Conservation (phyloP, 1,140 invertebrate species). For the Paralvinella palmiformis region DNA sequence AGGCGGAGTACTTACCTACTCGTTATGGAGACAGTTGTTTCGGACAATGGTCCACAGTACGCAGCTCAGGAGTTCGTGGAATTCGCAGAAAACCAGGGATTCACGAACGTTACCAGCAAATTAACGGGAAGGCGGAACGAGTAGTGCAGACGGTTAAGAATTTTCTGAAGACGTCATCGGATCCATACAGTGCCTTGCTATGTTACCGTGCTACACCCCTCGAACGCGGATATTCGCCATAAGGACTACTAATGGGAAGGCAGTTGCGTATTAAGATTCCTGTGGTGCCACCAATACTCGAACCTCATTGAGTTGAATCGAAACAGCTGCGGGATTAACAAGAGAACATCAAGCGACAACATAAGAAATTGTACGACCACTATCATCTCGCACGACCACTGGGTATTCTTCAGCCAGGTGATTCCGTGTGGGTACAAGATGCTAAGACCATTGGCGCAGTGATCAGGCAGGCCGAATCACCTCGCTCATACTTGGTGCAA, state of each 20-base stretch:
- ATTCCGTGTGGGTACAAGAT: neutral
- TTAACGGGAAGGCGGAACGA: neutral
- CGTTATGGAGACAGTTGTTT: conserved; percentile 3
- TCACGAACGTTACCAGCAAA: too few species aligned
- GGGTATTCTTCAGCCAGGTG: conserved; percentile 2
- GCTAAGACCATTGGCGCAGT: neutral
- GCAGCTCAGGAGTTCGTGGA: neutral
- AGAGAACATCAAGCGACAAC: conserved; percentile 2
- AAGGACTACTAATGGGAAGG: conserved; percentile 4
- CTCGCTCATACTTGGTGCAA: neutral
- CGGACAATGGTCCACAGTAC: conserved; percentile 15
- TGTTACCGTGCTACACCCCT: conserved; percentile 5
- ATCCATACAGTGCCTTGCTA: conserved; percentile 9
- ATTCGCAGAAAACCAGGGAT: too few species aligned
- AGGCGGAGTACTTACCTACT: neutral
- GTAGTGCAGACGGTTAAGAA: conserved; percentile 7
- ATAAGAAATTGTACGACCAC: neutral
- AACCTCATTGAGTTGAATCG: conserved; percentile 1
- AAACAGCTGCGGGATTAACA: neutral
- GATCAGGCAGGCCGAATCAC: neutral
- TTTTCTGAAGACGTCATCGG: neutral
- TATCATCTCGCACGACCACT: neutral
- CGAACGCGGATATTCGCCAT: neutral
- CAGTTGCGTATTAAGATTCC: conserved; percentile 2
- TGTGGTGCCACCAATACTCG: neutral